Conservation (phyloP, 1,140 invertebrate genomes). For the Colletes latitarsis region DNA sequence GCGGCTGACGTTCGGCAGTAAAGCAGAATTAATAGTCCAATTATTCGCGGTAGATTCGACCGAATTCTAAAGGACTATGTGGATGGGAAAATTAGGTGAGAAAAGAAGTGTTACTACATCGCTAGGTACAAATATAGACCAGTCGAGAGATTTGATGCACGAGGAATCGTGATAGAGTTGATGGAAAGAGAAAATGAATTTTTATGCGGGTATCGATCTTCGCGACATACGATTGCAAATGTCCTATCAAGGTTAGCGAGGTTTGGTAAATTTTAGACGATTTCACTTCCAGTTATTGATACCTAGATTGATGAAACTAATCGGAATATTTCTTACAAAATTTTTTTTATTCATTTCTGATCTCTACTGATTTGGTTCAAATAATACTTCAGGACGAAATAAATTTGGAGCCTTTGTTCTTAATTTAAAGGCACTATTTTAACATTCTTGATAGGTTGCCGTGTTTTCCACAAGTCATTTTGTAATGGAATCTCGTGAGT, state of each 20-base stretch:
- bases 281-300: too few relatives aligned
- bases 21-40: background rate
- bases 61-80: background rate
- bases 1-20: background rate
- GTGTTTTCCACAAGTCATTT: slow-evolving; percentile 15
- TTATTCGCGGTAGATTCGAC: background rate
- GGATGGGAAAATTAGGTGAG: background rate
- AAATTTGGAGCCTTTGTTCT: background rate
- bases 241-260: too few relatives aligned
- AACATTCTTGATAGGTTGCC: background rate
- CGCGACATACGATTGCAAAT: too few relatives aligned
- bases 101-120: background rate
- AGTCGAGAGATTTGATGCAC: too few relatives aligned
- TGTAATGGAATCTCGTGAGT: slow-evolving; percentile 56
- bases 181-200: background rate
- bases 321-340: too few relatives aligned
- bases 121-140: background rate
- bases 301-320: too few relatives aligned
- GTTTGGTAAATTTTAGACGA: too few relatives aligned
- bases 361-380: too few relatives aligned
- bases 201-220: too few relatives aligned
- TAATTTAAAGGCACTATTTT: background rate
- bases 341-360: too few relatives aligned
- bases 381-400: background rate
- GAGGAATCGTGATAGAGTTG: background rate